phyloP scores from a whole-genome alignment of 92 coral and sea anemone genomes.

The Scolanthus callimorphus region DNA sequence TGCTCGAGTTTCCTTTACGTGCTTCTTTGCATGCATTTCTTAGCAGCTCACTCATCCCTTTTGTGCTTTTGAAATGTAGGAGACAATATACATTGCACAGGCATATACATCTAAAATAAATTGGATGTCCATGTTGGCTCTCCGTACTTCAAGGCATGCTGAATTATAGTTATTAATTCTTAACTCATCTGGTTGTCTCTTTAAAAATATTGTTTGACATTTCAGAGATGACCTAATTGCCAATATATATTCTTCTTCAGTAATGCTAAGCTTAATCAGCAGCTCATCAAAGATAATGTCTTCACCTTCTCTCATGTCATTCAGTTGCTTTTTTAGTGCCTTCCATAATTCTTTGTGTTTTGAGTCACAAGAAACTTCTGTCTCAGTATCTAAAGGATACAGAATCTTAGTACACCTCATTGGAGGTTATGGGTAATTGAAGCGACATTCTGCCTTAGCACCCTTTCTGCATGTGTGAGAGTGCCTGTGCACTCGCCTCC shows the following conservation, averaged over 20 bases:
- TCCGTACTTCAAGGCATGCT: conserved; percentile 53
- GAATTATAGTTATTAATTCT: conserved; percentile 49
- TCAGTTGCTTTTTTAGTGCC: conserved; percentile 19
- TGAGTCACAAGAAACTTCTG: conserved; percentile 11
- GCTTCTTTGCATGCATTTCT: conserved; percentile 36
- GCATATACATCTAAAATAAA: conserved; percentile 65
- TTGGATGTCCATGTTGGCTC: conserved; percentile 58
- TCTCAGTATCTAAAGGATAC: conserved; percentile 41
- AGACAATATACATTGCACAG: conserved; percentile 57
- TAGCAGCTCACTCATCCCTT: conserved; percentile 58
- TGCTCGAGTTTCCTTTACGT: conserved; percentile 27
- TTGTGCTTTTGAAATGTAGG: conserved; percentile 51
- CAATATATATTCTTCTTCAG: conserved; percentile 43
- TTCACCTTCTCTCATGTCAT: conserved; percentile 51
- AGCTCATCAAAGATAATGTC: conserved; percentile 61
- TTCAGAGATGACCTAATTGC: conserved; percentile 45
- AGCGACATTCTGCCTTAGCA: conserved; percentile 34
- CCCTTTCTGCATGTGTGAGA: conserved; percentile 59
- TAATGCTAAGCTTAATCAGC: conserved; percentile 19
- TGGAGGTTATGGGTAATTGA: conserved; percentile 62
- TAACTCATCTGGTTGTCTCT: conserved; percentile 45
- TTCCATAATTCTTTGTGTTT: conserved; percentile 40
- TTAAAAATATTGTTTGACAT: conserved; percentile 50
- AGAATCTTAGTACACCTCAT: conserved; percentile 47
- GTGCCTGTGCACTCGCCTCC: conserved; percentile 69